Evolutionary conservation across 2,888 invertebrate genomes (phyloP).

Genomic region (Trissolcus japonicus): DNA sequence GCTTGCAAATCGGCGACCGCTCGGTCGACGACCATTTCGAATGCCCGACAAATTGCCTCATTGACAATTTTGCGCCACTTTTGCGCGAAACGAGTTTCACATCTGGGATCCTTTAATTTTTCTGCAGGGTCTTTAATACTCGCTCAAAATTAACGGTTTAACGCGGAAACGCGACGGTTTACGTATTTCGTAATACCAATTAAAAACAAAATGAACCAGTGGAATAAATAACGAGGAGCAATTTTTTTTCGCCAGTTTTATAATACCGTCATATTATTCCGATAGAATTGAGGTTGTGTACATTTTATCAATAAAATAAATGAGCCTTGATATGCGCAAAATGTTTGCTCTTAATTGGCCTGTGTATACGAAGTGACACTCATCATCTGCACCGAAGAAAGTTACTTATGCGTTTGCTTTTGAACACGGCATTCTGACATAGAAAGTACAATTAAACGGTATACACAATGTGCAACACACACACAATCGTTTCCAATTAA

Average conservation of each 20-base stretch:
- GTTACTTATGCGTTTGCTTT: conserved; percentile 48
- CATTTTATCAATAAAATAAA: conserved; percentile 3
- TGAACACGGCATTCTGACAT: conserved; percentile 50
- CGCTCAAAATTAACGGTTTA: too few relatives aligned
- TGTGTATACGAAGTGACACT: conserved; percentile 44
- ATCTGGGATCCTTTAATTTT: conserved; percentile 2
- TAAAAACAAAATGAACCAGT: too few relatives aligned
- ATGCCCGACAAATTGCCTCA: conserved; percentile 28
- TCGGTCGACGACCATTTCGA: conserved; percentile 48
- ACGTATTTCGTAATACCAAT: too few relatives aligned
- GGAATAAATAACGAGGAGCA: too few relatives aligned
- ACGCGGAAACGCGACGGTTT: too few relatives aligned
- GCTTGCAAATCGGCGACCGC: conserved; percentile 26
- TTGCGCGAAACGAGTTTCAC: conserved; percentile 3
- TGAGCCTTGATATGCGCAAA: conserved; percentile 10
- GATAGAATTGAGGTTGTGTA: not conserved
- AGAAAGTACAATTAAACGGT: conserved; percentile 54
- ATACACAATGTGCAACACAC: conserved; percentile 27
- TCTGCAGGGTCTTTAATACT: not conserved
- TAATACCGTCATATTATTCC: not conserved
- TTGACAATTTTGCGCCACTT: conserved; percentile 53
- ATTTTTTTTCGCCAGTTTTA: not conserved
- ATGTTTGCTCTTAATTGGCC: conserved; percentile 42
- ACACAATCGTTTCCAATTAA: conserved; percentile 44
- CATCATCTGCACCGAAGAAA: conserved; percentile 44